phyloP scores from a whole-genome alignment of 2,888 invertebrate species.

The Nasonovia ribisnigri region DNA sequence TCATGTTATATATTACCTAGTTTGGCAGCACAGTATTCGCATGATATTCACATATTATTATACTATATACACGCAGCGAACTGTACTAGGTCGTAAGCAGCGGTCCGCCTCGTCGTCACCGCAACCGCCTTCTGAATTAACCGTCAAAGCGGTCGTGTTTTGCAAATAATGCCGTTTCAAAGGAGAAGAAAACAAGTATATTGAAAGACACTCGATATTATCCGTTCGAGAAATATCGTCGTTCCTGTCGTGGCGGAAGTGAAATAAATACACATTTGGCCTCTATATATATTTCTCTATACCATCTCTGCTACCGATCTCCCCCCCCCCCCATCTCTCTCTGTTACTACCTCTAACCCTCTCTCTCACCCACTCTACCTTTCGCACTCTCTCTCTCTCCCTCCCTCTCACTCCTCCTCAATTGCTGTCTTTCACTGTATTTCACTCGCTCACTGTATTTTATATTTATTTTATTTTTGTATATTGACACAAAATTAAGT shows the following conservation, averaged over 20 bases:
- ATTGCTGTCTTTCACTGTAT: neutral
- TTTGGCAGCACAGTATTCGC: neutral
- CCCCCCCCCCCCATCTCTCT: neutral
- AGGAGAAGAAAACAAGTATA: constrained; percentile 32
- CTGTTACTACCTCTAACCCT: too few relatives aligned
- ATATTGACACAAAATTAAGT: constrained; percentile 65
- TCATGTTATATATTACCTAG: neutral
- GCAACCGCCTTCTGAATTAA: neutral
- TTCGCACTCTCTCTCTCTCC: neutral
- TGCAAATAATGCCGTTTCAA: constrained; percentile 40
- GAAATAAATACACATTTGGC: constrained; percentile 55
- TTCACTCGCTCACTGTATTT: neutral
- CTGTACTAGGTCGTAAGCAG: neutral
- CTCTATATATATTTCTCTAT: constrained; percentile 6
- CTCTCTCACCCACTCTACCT: neutral
- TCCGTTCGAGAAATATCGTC: constrained; percentile 22
- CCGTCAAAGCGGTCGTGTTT: constrained; percentile 32
- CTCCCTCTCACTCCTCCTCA: neutral
- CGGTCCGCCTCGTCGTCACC: neutral
- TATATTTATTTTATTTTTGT: constrained; percentile 52
- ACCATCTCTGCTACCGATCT: neutral
- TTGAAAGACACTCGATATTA: constrained; percentile 49
- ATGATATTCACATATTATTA: neutral
- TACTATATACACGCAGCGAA: neutral
- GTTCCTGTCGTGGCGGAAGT: neutral